phyloP scores from a whole-genome alignment of 2,113 vertebrate species.

The Rhizomys pruinosus region DNA sequence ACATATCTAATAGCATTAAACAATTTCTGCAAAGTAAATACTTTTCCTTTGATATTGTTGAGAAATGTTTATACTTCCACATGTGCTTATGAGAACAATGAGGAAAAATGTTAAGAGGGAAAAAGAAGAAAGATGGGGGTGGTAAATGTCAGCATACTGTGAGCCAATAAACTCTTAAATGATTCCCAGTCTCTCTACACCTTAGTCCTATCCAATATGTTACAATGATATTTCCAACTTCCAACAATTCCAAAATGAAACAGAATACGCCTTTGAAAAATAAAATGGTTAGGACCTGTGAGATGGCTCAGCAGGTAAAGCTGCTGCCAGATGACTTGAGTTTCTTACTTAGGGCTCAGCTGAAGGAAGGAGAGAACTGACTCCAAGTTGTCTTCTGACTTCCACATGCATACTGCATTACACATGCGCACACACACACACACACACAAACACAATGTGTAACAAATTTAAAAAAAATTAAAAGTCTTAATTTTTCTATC shows the following conservation, averaged over 20 bases:
- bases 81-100: background rate
- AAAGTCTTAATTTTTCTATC: background rate
- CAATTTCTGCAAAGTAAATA: background rate
- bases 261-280: background rate
- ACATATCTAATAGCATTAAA: background rate
- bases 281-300: background rate
- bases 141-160: background rate
- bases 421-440: background rate
- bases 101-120: background rate
- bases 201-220: background rate
- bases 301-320: background rate
- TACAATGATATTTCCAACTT: background rate
- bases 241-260: constrained; percentile 8
- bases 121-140: background rate
- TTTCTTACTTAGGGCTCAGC: background rate
- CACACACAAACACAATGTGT: background rate
- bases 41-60: background rate
- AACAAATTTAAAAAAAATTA: background rate
- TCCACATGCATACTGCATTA: background rate
- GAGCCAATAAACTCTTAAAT: background rate
- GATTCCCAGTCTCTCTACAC: background rate
- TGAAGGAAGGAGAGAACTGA: background rate
- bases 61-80: background rate
- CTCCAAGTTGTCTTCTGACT: background rate
- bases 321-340: background rate